A percentile compares a stretch with the other conserved stretches of the same genome.
These are phyloP conservation scores for Oscheius myriophilus DNA, from an alignment of 2,888 invertebrate species.

Conservation along the genomic window DNA sequence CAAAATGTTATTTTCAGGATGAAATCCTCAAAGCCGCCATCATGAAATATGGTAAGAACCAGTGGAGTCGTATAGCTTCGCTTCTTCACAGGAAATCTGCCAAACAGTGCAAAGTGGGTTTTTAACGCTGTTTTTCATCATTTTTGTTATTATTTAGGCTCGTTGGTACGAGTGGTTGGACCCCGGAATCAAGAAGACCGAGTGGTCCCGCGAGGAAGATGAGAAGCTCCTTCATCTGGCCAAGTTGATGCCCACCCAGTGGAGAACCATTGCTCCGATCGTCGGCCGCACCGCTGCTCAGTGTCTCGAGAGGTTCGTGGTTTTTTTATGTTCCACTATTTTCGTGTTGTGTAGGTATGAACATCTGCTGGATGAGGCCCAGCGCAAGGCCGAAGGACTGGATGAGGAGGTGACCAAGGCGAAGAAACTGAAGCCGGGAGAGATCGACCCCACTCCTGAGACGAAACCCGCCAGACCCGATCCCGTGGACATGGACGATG, in stretches of 20 bases:
- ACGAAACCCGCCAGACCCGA: conserved; percentile 99
- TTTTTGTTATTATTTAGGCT: conserved; percentile 48
- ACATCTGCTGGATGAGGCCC: conserved; percentile 83
- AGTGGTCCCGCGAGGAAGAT: conserved; percentile 99
- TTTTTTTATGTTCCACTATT: background rate
- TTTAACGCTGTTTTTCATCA: background rate
- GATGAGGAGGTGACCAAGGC: conserved; percentile 88
- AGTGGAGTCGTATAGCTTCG: conserved; percentile 99
- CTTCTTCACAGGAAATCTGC: conserved; percentile 96
- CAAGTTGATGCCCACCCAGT: conserved; percentile 99
- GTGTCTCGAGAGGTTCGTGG: conserved; percentile 88
- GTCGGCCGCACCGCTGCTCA: conserved; percentile 98
- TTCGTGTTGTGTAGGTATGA: conserved; percentile 60
- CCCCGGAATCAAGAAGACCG: conserved; percentile 99
- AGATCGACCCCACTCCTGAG: conserved; percentile 99
- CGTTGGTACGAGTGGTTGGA: conserved; percentile 90
- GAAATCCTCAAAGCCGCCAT: conserved; percentile 99
- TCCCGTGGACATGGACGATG: conserved; percentile 99
- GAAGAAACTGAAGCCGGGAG: conserved; percentile 94
- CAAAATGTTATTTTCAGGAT: conserved; percentile 82
- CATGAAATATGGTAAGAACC: conserved; percentile 99
- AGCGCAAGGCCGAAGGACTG: conserved; percentile 88
- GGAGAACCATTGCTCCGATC: conserved; percentile 98
- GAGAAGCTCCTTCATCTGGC: conserved; percentile 91
- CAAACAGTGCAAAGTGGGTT: conserved; percentile 88